Conservation (phyloP, 1,140 invertebrate genomes). For the Chlorops oryzae region DNA sequence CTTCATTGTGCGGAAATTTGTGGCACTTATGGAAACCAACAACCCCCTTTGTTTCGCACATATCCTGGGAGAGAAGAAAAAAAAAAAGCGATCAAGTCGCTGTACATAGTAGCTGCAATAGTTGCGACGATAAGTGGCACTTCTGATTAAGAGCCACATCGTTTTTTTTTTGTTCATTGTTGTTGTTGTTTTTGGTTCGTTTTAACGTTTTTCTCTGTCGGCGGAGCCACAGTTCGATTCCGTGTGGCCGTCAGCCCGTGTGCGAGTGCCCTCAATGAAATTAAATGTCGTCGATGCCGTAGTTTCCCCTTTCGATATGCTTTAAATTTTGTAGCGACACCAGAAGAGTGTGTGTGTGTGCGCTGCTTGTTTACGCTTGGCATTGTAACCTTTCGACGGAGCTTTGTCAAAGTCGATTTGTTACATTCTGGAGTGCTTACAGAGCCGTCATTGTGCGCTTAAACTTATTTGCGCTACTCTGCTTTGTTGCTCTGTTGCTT, state of each 20-base stretch:
- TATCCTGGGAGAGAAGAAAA: slow-evolving; percentile 44
- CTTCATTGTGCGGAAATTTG: too few species aligned
- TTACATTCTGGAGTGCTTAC: slow-evolving; percentile 40
- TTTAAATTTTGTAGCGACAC: neutral
- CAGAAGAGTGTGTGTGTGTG: slow-evolving; percentile 1
- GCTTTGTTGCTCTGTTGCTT: slow-evolving; percentile 7
- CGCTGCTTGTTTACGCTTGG: slow-evolving; percentile 19
- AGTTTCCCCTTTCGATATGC: neutral
- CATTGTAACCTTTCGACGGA: slow-evolving; percentile 17
- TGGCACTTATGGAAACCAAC: too few species aligned
- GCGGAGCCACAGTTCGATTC: too few species aligned
- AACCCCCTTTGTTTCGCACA: slow-evolving; percentile 37
- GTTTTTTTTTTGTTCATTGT: too few species aligned
- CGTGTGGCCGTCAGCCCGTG: neutral
- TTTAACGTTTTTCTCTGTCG: too few species aligned
- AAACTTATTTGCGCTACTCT: slow-evolving; percentile 16
- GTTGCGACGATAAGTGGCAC: slow-evolving; percentile 15
- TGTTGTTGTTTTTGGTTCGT: too few species aligned
- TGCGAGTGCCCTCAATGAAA: neutral
- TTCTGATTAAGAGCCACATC: slow-evolving; percentile 13
- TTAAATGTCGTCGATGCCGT: too few species aligned
- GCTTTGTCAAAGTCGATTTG: slow-evolving; percentile 47
- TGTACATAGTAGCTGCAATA: slow-evolving; percentile 10
- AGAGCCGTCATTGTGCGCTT: slow-evolving; percentile 11
- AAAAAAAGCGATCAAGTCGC: too few species aligned